Evolutionary conservation across 2,797 vertebrate genomes (phyloP).

Genomic region (Phrynocephalus guinanensis): DNA sequence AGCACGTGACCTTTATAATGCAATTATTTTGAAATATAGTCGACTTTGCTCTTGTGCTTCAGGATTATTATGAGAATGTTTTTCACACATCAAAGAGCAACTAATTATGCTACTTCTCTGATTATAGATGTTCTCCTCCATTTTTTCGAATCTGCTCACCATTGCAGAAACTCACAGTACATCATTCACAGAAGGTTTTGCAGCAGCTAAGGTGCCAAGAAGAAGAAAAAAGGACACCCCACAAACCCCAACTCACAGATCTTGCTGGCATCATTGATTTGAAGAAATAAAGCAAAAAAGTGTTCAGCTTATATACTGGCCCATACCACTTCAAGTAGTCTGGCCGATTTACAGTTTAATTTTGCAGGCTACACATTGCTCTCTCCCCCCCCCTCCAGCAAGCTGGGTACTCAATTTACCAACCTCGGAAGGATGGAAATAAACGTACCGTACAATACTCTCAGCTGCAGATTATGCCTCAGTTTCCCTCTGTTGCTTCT

Average conservation of each 20-base stretch:
- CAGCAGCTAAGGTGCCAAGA: neutral
- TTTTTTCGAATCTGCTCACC: conserved; percentile 5
- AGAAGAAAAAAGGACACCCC: neutral
- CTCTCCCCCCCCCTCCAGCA: too few relatives aligned
- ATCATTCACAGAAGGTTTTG: conserved; percentile 4
- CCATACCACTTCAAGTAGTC: too few relatives aligned
- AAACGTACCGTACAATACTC: neutral
- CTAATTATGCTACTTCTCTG: conserved; percentile 1
- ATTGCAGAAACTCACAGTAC: neutral
- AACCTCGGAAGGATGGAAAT: neutral
- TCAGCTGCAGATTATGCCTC: neutral
- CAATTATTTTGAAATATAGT: conserved; percentile 16
- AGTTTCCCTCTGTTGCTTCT: neutral
- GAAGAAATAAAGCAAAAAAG: too few relatives aligned
- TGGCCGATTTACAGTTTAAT: too few relatives aligned
- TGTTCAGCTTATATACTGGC: too few relatives aligned
- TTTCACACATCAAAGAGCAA: conserved; percentile 30
- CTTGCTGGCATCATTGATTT: too few relatives aligned
- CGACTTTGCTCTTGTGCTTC: conserved; percentile 8
- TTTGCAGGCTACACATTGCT: too few relatives aligned
- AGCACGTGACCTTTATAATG: conserved; percentile 2
- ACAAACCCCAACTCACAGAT: too few relatives aligned
- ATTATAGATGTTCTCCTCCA: neutral
- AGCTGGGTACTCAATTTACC: too few relatives aligned
- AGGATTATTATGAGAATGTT: conserved; percentile 35